Base-by-base conservation (phyloP, 1,140 invertebrate species). In the Mizuhopecten yessoensis region DNA sequence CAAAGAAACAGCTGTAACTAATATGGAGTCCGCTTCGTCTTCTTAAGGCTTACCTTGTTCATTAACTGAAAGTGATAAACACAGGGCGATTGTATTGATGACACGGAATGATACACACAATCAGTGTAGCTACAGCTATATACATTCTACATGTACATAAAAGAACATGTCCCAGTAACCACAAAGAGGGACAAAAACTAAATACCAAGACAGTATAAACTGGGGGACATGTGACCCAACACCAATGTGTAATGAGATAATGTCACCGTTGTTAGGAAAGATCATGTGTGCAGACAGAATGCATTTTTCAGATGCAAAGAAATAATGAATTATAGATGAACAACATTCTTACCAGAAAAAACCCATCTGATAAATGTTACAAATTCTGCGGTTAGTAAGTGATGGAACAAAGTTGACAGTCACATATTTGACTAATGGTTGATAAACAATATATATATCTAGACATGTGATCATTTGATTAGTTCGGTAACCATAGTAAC, bases 401-500 rank as follows among this genome's bases (percentile, higher is more conserved):
- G 45, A 20, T 49, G 45, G 20, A 49, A 49, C 11, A 15, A 49
- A 23, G 20, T 17, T 49, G 15, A 49, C 13, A 17, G 20, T n/a
- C n/a, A n/a, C n/a, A n/a, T n/a, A n/a, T 49, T 49, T 49, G 15
- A 75, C 17, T n/a, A 75, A 29, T 75, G 17, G 5, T 29, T 75
- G n/a, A 75, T 29, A 75, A 5, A 75, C n/a, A n/a, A n/a, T n/a
- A n/a, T n/a, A n/a, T n/a, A n/a, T n/a, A n/a, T n/a, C n/a, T 75
- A 75, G 57, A 75, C 2, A 9, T n/a, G 57, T 57, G 45, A 13
- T 39, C 36, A 39, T 1, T 75, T 75, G 1, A 11, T 75, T 75
- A 75, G 57, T 75, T 75, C 29, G 57, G 57, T 75, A 75, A 29
- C 57, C 57, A 75, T 29, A 75, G 57, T 75, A 75, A 75, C 57